Percentiles rank a stretch among this genome's conserved stretches.
These are phyloP conservation scores for Zootermopsis nevadensis DNA, from an alignment of 2,888 invertebrate genomes.

Conservation along the genomic window DNA sequence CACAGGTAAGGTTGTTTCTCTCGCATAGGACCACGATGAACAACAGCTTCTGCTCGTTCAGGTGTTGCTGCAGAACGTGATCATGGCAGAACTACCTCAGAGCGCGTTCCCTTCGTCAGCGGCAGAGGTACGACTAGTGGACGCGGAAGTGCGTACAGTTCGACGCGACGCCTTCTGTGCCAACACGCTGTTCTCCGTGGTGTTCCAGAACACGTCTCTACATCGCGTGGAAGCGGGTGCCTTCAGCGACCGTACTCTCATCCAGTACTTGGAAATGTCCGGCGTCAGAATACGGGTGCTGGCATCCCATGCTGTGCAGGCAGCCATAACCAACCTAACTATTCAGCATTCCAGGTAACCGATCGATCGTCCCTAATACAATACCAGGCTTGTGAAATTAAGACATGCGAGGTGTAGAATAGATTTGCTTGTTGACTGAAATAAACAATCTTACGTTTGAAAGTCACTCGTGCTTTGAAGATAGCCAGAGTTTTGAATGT, in stretches of 20 bases:
- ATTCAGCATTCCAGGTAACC: slow-evolving; percentile 72
- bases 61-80: slow-evolving; percentile 74
- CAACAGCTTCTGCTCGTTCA: slow-evolving; percentile 58
- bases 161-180: slow-evolving; percentile 75
- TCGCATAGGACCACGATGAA: slow-evolving; percentile 31
- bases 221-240: slow-evolving; percentile 72
- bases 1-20: slow-evolving; percentile 26
- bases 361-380: too few species aligned
- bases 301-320: slow-evolving; percentile 70
- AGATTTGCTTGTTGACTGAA: too few species aligned
- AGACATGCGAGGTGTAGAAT: too few species aligned
- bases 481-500: too few species aligned
- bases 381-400: too few species aligned
- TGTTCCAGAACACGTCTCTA: slow-evolving; percentile 72
- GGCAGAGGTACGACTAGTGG: slow-evolving; percentile 66
- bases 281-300: slow-evolving; percentile 70
- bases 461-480: too few species aligned
- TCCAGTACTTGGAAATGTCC: slow-evolving; percentile 70
- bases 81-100: slow-evolving; percentile 69
- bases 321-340: slow-evolving; percentile 73
- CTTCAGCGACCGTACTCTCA: slow-evolving; percentile 71
- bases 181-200: slow-evolving; percentile 72
- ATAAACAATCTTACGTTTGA: too few species aligned
- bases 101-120: slow-evolving; percentile 74
- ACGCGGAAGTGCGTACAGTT: slow-evolving; percentile 69